Evolutionary conservation across 2,113 vertebrate genomes (phyloP).

Genomic region (Tetrax tetrax): DNA sequence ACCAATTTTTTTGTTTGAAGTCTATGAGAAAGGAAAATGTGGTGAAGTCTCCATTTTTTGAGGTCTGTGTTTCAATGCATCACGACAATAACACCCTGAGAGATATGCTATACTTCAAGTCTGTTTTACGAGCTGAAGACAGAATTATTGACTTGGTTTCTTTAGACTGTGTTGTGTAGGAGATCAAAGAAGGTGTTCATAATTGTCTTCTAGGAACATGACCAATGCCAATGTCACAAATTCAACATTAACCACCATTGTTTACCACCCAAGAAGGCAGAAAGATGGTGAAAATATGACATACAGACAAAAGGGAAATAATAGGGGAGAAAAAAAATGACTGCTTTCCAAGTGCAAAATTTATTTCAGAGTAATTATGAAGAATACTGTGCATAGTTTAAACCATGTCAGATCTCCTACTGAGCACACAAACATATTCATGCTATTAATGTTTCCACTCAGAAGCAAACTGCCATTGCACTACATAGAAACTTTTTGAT

Average conservation of each 20-base stretch:
- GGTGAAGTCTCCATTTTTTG: neutral
- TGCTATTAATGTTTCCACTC: neutral
- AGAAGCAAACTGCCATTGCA: neutral
- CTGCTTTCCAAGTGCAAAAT: neutral
- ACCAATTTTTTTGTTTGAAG: neutral
- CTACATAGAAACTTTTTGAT: neutral
- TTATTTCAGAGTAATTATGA: neutral
- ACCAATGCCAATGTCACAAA: neutral
- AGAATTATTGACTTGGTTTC: slow-evolving; percentile 39
- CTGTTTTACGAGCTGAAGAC: slow-evolving; percentile 44
- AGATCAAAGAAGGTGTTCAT: slow-evolving; percentile 35
- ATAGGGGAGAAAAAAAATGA: neutral
- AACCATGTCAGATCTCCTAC: neutral
- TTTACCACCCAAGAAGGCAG: slow-evolving; percentile 23
- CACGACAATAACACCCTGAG: slow-evolving; percentile 42
- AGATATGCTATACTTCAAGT: slow-evolving; percentile 37
- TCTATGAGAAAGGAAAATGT: slow-evolving; percentile 37
- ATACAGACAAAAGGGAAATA: neutral
- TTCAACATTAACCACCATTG: neutral
- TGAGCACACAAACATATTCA: neutral
- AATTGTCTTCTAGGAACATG: slow-evolving; percentile 19
- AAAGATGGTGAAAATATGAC: neutral
- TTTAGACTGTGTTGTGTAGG: neutral
- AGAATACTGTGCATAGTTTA: neutral
- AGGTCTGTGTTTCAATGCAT: neutral